These are phyloP conservation scores for Coluber constrictor DNA, from an alignment of 2,797 vertebrate genomes.

Conservation along the genomic window DNA sequence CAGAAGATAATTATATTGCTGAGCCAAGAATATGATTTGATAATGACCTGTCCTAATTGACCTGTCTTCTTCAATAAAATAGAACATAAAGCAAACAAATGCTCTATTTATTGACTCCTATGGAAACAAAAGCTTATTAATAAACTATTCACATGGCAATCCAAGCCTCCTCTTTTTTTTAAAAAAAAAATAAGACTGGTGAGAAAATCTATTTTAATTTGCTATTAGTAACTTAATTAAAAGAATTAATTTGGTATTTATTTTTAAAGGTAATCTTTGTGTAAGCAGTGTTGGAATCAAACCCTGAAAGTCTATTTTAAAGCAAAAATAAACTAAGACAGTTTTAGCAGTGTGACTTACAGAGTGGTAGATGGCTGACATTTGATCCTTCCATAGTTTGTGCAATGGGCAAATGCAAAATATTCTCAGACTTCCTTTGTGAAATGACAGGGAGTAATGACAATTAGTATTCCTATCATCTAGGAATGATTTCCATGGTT, in stretches of 20 bases:
- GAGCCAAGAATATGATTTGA: not conserved
- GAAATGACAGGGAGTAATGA: slow-evolving; percentile 28
- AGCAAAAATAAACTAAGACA: not conserved
- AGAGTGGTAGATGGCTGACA: not conserved
- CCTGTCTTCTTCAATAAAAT: not conserved
- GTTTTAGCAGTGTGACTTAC: not conserved
- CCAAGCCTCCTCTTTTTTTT: too few species aligned
- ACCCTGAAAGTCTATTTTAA: not conserved
- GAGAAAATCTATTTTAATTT: not conserved
- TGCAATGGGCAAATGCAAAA: slow-evolving; percentile 2
- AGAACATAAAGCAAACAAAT: not conserved
- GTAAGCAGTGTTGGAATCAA: not conserved
- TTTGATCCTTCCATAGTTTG: slow-evolving; percentile 2
- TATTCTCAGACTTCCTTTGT: slow-evolving; percentile 22
- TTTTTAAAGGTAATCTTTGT: not conserved
- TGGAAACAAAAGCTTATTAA: not conserved
- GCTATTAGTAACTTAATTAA: not conserved
- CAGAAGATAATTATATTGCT: not conserved
- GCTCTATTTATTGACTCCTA: not conserved
- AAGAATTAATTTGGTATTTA: not conserved
- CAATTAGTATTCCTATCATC: slow-evolving; percentile 30
- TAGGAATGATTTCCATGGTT: not conserved
- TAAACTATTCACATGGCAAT: not conserved
- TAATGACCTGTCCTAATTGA: slow-evolving; percentile 1
- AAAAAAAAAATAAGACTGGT: not conserved